Evolutionary conservation across 2,797 vertebrate genomes (phyloP).

Genomic region (Fringilla coelebs): DNA sequence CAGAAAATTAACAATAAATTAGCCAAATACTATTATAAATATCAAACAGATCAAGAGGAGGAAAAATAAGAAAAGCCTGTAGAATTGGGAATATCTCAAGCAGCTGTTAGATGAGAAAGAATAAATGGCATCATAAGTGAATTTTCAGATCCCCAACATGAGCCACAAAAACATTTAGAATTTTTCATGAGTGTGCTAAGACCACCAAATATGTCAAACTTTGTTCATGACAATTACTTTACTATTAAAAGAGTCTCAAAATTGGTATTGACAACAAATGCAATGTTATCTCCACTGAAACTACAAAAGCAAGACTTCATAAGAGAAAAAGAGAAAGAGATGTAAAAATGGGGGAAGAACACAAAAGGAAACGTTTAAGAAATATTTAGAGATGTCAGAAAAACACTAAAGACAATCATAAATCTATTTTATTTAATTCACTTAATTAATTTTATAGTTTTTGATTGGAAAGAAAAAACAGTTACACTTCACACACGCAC

Average conservation of each 20-base stretch:
- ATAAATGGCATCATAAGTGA: background rate
- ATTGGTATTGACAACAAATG: background rate
- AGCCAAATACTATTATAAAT: background rate
- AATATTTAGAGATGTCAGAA: constrained; percentile 7
- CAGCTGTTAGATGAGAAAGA: background rate
- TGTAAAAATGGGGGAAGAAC: background rate
- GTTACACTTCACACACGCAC: background rate
- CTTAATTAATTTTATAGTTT: constrained; percentile 27
- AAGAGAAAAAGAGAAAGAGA: background rate
- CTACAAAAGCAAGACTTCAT: background rate
- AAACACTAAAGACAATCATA: constrained; percentile 40
- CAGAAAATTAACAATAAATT: background rate
- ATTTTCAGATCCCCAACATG: background rate
- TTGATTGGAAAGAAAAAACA: constrained; percentile 16
- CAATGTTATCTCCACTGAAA: background rate
- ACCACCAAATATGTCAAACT: background rate
- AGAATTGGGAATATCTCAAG: background rate
- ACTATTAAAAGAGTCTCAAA: background rate
- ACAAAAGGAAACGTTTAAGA: background rate
- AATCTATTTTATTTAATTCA: constrained; percentile 23
- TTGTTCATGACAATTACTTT: background rate
- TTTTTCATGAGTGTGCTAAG: background rate
- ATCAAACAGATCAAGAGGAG: background rate
- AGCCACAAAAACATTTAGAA: background rate
- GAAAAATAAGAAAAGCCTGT: background rate